Conservation (phyloP, 2,888 invertebrate genomes). For the Eupithecia insigniata region DNA sequence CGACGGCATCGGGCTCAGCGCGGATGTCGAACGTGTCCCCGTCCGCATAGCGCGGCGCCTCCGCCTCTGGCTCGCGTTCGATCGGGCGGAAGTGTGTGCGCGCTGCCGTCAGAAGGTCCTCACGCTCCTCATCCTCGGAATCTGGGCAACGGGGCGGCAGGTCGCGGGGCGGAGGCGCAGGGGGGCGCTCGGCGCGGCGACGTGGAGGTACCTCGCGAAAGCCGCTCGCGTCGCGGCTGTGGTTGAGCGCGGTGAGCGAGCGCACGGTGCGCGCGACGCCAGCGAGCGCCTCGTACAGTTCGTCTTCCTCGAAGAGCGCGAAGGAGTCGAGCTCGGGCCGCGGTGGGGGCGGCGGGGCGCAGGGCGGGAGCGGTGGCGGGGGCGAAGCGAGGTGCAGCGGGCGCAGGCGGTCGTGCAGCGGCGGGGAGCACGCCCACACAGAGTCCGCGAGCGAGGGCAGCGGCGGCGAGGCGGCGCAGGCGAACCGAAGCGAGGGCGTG, state of each 20-base stretch:
- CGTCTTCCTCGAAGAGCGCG: conserved; percentile 69
- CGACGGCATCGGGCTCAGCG: conserved; percentile 85
- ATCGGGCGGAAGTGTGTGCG: conserved; percentile 94
- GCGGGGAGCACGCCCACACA: conserved; percentile 60
- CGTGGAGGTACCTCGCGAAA: conserved; percentile 85
- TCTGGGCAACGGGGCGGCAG: conserved; percentile 54
- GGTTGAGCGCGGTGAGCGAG: conserved; percentile 85
- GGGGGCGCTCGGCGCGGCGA: conserved; percentile 75
- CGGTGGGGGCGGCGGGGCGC: conserved; percentile 54
- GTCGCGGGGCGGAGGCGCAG: conserved; percentile 77
- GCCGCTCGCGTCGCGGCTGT: conserved; percentile 85
- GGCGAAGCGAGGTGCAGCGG: conserved; percentile 61
- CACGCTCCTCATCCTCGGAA: conserved; percentile 61
- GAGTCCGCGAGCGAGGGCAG: conserved; percentile 50
- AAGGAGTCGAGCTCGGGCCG: conserved; percentile 62
- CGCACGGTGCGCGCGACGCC: conserved; percentile 72
- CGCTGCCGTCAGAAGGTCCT: conserved; percentile 90
- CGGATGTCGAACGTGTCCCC: conserved; percentile 89
- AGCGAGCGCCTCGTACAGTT: conserved; percentile 71
- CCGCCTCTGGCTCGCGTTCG: conserved; percentile 79
- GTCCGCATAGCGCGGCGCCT: conserved; percentile 82
- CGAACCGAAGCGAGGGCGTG: conserved; percentile 63
- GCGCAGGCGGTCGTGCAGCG: conserved; percentile 61
- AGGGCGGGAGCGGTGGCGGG: conserved; percentile 54
- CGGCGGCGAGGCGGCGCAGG: conserved; percentile 51